phyloP scores from a whole-genome alignment of 2,797 vertebrate species.

The Oreochromis grahami region DNA sequence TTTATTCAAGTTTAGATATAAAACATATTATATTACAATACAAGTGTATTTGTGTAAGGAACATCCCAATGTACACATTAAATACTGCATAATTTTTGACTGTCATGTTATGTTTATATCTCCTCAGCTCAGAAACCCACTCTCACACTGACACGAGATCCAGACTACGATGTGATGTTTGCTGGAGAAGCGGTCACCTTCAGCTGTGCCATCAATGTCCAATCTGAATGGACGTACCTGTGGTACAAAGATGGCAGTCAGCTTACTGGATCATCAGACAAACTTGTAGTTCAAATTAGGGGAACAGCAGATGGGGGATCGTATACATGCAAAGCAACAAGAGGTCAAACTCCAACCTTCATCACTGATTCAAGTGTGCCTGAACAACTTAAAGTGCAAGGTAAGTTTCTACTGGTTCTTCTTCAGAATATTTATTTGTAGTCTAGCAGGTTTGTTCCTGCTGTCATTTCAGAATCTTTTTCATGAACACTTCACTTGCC shows the following conservation, averaged over 20 bases:
- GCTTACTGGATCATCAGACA: neutral
- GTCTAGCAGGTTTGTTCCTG: neutral
- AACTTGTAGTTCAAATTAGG: accelerated
- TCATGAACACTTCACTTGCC: accelerated
- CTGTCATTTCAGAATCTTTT: neutral
- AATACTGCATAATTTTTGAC: accelerated
- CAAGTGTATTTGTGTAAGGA: neutral
- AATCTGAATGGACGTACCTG: constrained; percentile 55
- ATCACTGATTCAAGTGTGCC: neutral
- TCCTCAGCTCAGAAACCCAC: constrained; percentile 34
- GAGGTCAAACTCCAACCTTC: neutral
- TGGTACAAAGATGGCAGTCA: constrained; percentile 28
- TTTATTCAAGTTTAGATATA: neutral
- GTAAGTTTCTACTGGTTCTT: constrained; percentile 8
- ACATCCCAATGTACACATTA: neutral
- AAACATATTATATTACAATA: neutral
- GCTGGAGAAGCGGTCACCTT: constrained; percentile 40
- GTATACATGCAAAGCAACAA: constrained; percentile 45
- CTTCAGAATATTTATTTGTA: neutral
- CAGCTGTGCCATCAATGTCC: constrained; percentile 45
- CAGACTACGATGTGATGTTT: constrained; percentile 11
- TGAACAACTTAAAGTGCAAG: neutral
- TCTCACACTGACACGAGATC: constrained; percentile 17
- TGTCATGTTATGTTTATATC: neutral
- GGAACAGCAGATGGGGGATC: neutral